Base-by-base conservation (phyloP, 2,113 vertebrate genomes). In the Psittacara wagleri region DNA sequence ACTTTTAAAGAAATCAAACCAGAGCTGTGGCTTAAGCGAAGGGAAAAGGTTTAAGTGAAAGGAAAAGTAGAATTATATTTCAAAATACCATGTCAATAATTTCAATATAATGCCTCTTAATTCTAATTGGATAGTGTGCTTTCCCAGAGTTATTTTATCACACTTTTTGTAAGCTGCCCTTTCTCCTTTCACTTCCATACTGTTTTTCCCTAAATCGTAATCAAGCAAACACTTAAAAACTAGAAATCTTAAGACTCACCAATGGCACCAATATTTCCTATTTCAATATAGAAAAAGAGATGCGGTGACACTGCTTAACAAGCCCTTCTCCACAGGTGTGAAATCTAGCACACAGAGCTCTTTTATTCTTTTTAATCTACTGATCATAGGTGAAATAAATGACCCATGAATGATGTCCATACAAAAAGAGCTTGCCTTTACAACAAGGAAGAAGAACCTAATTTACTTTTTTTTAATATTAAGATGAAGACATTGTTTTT, bases 321-420 rank as follows among this genome's bases (percentile, higher is more conserved):
- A 90, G 24, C 33, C 28, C 31, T 95, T 95, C 59, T 90, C 63
- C 63, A 19, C 52, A 89, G 59, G 25, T 27, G 1, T 37, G 63
- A 94, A 91, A 22, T 51, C 55, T 88, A 84, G 69, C 68, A 94
- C 66, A 86, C 16, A 17, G 13, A 41, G 73, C 8, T 69, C 15
- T 85, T 46, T 85, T 67, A 86, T 54, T 94, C 75, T 76, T 95
- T 70, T 92, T 90, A 91, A 43, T 94, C 67, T 84, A 33, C 64
- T 90, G 74, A 94, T 88, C 17, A 5, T n/a, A 86, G 27, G 62
- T 90, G 57, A 92, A 82, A 92, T 24, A 93, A 92, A 86, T 48
- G 54, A 64, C 12, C 48, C 17, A 68, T 29, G 52, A 87, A 74
- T 17, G 46, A 86, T 39, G 70, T 33, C 62, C 64, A 80, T 62